Percentiles rank a stretch among this genome's conserved stretches.
Conservation (phyloP, 2,113 vertebrate genomes). For the Catharus bicknelli region DNA sequence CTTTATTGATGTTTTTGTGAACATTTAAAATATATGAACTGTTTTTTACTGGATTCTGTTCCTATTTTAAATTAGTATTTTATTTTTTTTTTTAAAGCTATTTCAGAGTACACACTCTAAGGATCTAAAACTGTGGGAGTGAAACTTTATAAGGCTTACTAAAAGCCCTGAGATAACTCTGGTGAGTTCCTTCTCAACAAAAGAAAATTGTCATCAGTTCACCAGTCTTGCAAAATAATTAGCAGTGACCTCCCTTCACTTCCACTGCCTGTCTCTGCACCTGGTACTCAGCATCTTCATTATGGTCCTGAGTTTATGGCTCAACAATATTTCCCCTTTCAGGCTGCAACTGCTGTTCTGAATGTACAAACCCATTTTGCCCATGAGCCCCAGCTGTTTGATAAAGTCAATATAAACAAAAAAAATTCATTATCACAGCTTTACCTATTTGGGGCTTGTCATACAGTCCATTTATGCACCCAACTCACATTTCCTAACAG, state of each 20-base stretch:
- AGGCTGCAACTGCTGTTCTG: neutral
- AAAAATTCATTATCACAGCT: neutral
- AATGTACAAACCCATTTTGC: neutral
- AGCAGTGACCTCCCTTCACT: neutral
- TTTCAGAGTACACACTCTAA: neutral
- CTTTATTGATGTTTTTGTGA: neutral
- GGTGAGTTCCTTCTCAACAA: neutral
- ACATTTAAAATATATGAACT: neutral
- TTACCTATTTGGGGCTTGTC: neutral
- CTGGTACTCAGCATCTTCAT: neutral
- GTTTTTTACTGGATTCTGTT: neutral
- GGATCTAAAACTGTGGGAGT: neutral
- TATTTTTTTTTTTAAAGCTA: neutral
- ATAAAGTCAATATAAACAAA: neutral
- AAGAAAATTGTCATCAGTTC: neutral
- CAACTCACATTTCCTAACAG: neutral
- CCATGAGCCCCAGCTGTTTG: neutral
- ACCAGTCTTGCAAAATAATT: neutral
- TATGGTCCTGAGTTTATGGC: neutral
- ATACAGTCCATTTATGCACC: fast-evolving
- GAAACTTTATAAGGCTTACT: neutral
- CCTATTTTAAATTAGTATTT: neutral
- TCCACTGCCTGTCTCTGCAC: neutral
- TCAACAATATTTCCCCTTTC: neutral
- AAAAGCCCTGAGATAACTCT: neutral